Conservation (phyloP, 2,888 invertebrate genomes). For the Conus canariensis region DNA sequence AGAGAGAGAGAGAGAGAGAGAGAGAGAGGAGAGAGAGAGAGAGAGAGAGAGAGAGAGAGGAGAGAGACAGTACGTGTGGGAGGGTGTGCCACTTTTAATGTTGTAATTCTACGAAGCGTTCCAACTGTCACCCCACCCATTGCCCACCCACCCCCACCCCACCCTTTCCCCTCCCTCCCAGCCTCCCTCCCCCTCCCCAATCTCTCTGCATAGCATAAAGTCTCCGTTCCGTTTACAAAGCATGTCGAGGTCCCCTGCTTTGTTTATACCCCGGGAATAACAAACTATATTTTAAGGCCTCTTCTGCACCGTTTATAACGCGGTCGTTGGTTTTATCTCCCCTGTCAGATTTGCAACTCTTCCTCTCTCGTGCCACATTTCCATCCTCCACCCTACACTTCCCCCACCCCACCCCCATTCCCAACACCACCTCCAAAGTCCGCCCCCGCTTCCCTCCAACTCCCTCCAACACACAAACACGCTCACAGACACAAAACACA, state of each 20-base stretch:
- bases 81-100: no score
- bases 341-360: background rate
- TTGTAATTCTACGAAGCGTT: no score
- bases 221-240: slow-evolving; percentile 27
- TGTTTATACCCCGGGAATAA: background rate
- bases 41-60: background rate
- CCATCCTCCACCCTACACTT: background rate
- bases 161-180: background rate
- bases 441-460: background rate
- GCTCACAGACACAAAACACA: background rate
- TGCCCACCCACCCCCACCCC: background rate
- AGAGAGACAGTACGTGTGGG: background rate
- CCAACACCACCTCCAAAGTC: background rate
- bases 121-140: background rate
- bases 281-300: slow-evolving; percentile 27
- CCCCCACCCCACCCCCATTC: background rate
- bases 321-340: background rate
- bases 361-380: background rate
- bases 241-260: slow-evolving; percentile 5
- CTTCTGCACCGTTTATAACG: background rate
- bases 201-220: background rate
- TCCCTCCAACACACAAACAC: background rate
- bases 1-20: background rate
- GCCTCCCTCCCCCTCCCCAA: background rate
- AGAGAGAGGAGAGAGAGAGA: background rate